Conservation (phyloP, 53 echinoderm and acorn worm species). For the Crossaster papposus region DNA sequence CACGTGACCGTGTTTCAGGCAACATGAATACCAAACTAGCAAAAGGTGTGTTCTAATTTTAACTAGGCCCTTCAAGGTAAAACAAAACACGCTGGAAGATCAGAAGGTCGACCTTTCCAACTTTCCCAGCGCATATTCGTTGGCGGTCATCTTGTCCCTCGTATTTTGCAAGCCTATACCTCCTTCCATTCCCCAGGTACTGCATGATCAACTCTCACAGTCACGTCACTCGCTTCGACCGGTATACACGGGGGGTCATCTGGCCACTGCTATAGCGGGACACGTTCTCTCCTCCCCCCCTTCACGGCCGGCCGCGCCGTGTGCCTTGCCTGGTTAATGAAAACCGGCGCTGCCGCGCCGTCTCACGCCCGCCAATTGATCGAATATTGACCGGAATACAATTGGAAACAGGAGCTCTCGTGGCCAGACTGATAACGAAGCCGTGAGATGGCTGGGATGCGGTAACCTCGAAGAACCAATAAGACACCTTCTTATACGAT, state of each 20-base stretch:
- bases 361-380: constrained; percentile 6
- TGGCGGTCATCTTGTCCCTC: neutral
- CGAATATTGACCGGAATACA: neutral
- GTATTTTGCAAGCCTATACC: neutral
- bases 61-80: neutral
- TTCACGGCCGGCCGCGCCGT: neutral
- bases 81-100: neutral
- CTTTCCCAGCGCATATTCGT: neutral
- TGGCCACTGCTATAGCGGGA: neutral
- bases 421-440: neutral
- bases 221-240: constrained; percentile 11
- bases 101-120: neutral
- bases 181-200: neutral
- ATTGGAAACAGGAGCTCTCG: constrained; percentile 5
- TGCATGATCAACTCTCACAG: neutral
- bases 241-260: neutral
- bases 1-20: too few species aligned
- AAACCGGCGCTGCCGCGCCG: constrained; percentile 3
- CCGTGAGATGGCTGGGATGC: neutral
- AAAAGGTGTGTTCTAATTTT: too few species aligned
- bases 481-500: too few species aligned
- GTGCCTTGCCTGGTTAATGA: neutral
- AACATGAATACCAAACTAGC: too few species aligned
- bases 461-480: neutral
- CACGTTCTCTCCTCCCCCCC: constrained; percentile 7